Evolutionary conservation across 2,113 vertebrate species (phyloP).

Genomic region (Alouatta palliata): DNA sequence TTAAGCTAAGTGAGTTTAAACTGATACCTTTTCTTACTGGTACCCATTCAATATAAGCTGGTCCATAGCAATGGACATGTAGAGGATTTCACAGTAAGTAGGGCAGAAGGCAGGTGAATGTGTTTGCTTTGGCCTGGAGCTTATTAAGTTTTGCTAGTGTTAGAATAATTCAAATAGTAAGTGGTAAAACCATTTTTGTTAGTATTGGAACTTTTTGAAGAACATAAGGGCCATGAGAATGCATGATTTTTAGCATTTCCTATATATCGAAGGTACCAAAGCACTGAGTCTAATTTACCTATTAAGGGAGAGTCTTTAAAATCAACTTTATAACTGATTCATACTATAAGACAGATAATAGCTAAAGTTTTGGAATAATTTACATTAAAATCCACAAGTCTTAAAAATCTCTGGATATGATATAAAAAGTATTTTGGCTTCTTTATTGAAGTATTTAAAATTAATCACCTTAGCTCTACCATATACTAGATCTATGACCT

Average conservation of each 20-base stretch:
- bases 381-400: conserved; percentile 45
- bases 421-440: conserved; percentile 42
- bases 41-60: background rate
- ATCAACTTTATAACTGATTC: conserved; percentile 50
- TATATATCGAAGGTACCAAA: conserved; percentile 67
- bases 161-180: conserved; percentile 39
- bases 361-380: conserved; percentile 32
- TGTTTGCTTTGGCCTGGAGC: conserved; percentile 52
- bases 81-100: conserved; percentile 49
- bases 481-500: background rate
- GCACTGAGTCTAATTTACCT: conserved; percentile 40
- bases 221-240: conserved; percentile 11
- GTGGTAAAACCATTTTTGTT: conserved; percentile 60
- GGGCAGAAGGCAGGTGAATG: conserved; percentile 41
- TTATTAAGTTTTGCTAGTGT: conserved; percentile 41
- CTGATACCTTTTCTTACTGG: background rate
- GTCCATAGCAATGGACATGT: background rate
- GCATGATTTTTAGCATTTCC: conserved; percentile 27
- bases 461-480: background rate
- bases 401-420: conserved; percentile 34
- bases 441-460: conserved; percentile 52
- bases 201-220: conserved; percentile 41
- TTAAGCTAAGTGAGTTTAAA: conserved; percentile 59
- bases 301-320: conserved; percentile 57
- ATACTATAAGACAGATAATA: conserved; percentile 29